Evolutionary conservation across 2,797 vertebrate genomes (phyloP), one percentile per base, ranked within the genome.

Genomic region (Tinamus major): DNA sequence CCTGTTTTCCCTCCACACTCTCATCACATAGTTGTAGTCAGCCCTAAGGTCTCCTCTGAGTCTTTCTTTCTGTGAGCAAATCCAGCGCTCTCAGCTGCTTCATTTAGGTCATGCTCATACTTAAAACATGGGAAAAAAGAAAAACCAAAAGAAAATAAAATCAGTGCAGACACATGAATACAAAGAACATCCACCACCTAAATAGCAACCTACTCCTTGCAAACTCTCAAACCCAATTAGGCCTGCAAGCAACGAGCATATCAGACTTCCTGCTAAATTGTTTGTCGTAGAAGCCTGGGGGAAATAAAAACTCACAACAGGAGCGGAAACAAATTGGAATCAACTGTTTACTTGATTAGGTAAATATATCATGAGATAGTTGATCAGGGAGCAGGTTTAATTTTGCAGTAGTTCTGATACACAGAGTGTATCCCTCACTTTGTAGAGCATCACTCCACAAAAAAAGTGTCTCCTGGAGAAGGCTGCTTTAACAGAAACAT

Each of bases 161-260:
- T 44, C 26, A 59, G 33, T 29, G 44, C 37, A 55, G 67, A 64
- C 68, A 64, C 29, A 51, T 0, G 1, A 68, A 55, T 1, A n/a
- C 6, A 63, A 72, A 42, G 35, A 81, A 46, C 2, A 79, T 13
- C 37, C 26, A 62, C 8, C 14, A 27, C 1, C 5, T 5, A 55
- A 18, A 16, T 10, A 55, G 53, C 53, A 31, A 55, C 53, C 29
- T 17, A 31, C 53, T 31, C 18, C 51, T 55, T 18, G 17, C 29
- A 55, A 55, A 55, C 53, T 55, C 53, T 55, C 29, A 55, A 55
- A 31, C 31, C 31, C 11, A 70, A 48, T 48, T 27, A 37, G 65
- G 24, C 4, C 24, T 2, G 26, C 0, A 0, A 33, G 41, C 46
- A 85, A 55, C 0, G 39, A 76, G 46, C 59, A 82, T 17, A 37